Evolutionary conservation across 1,140 invertebrate genomes (phyloP).

Genomic region (Sinonovacula constricta): DNA sequence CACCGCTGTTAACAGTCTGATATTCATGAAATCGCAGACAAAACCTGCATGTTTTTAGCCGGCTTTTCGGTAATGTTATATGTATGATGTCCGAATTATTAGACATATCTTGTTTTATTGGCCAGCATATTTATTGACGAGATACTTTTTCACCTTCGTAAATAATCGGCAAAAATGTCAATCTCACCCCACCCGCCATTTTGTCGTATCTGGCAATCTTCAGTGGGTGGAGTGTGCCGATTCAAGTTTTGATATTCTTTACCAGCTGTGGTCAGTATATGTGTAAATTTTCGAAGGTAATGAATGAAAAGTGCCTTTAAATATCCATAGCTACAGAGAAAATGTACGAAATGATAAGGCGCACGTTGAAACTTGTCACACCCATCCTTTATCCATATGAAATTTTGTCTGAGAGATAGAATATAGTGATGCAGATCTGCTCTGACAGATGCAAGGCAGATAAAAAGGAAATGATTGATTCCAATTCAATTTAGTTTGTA

Average conservation of each 20-base stretch:
- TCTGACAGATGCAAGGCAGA: too few species aligned
- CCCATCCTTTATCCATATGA: background rate
- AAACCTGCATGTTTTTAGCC: too few species aligned
- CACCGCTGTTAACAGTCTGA: too few species aligned
- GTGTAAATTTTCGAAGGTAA: background rate
- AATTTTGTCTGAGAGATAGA: background rate
- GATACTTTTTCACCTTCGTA: too few species aligned
- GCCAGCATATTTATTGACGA: too few species aligned
- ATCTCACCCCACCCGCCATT: constrained; percentile 40
- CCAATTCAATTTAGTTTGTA: too few species aligned
- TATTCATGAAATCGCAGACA: too few species aligned
- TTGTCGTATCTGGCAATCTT: constrained; percentile 36
- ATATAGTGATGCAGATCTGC: too few species aligned
- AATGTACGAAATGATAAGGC: background rate
- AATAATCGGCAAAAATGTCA: constrained; percentile 9
- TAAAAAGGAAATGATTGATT: too few species aligned
- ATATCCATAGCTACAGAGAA: background rate
- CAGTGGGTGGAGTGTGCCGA: constrained; percentile 24
- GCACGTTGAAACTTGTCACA: background rate
- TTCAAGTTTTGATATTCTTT: background rate
- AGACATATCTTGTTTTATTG: too few species aligned
- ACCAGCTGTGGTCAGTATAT: background rate
- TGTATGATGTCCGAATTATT: too few species aligned
- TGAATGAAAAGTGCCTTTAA: background rate
- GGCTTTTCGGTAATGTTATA: too few species aligned